Base-by-base conservation (phyloP, 1,140 invertebrate species). In the Pollicipes pollicipes region DNA sequence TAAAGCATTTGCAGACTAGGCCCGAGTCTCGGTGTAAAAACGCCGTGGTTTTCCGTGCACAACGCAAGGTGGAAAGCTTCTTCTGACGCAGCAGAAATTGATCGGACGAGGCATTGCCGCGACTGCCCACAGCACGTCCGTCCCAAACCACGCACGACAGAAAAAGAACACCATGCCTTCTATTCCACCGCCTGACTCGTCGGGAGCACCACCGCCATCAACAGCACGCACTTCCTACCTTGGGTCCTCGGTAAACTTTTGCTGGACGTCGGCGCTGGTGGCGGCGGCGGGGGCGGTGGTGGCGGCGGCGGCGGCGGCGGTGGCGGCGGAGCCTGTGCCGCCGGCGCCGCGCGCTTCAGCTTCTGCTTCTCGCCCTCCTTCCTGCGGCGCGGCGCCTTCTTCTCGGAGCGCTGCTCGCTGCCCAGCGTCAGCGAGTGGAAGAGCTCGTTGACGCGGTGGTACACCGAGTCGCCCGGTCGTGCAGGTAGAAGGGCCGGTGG, bases 391-490 rank as follows among this genome's bases (percentile, higher is more conserved):
- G 17, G 64, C 27, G 63, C 8, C 8, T 27, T 29, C 58, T 30
- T 58, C 16, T 28, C 70, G 16, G 27, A 68, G 29, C 35, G 37
- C 24, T 45, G 37, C 64, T 45, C 30, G 26, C 66, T 45, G 29
- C 70, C 69, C 28, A 69, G 32, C 71, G 76, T 78, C 66, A 71
- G 74, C 13, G 80, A 78, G 71, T 78, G 85, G 78, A 93, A 93
- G 63, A 93, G 80, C 76, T 90, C 88, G 63, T 89, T 86, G 69
- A 90, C 88, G 66, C 88, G 82, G 75, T 88, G 88, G 77, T 90
- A 89, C 8, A 87, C 84, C 63, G 89, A 82, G 72, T 90, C 86
- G 79, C 84, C 86, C 31, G 85, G 90, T 88, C 88, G 79, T 93
- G 90, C 37, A 93, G 81, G 75, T 90, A 93, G 80, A 92, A 93